A percentile compares a stretch with the other conserved stretches of the same genome.
phyloP scores from a whole-genome alignment of 2,113 vertebrate genomes.

The Hassar affinis region DNA sequence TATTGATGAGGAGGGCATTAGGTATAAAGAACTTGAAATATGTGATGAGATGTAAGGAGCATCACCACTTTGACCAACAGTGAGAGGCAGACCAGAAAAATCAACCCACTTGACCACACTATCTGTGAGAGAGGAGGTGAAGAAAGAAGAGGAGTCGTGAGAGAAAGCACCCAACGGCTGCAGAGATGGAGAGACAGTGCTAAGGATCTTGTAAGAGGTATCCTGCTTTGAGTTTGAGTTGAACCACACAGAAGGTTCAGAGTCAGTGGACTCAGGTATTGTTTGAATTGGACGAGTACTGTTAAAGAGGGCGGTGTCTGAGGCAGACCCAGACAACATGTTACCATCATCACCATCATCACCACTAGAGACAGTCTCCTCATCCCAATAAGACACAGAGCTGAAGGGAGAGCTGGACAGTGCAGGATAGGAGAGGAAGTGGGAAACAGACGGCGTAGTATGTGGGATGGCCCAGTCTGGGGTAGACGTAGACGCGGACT shows the following conservation, averaged over 20 bases:
- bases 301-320: slow-evolving; percentile 58
- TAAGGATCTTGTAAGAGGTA: slow-evolving; percentile 63
- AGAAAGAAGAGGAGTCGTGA: slow-evolving; percentile 69
- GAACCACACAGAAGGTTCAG: slow-evolving; percentile 60
- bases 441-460: slow-evolving; percentile 72
- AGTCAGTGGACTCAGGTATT: slow-evolving; percentile 68
- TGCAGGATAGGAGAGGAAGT: slow-evolving; percentile 74
- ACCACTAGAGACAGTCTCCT: slow-evolving; percentile 69
- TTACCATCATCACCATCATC: slow-evolving; percentile 68
- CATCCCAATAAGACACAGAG: slow-evolving; percentile 70
- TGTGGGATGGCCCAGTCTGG: slow-evolving; percentile 72
- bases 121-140: slow-evolving; percentile 72
- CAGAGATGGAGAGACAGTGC: slow-evolving; percentile 68
- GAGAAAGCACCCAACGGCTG: slow-evolving; percentile 75
- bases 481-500: slow-evolving; percentile 79
- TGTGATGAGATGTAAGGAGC: slow-evolving; percentile 44
- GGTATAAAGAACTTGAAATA: slow-evolving; percentile 51
- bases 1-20: slow-evolving; percentile 52
- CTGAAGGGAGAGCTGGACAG: slow-evolving; percentile 59
- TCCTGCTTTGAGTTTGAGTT: slow-evolving; percentile 70
- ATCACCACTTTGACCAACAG: slow-evolving; percentile 50
- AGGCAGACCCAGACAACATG: slow-evolving; percentile 76
- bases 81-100: slow-evolving; percentile 53
- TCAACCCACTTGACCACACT: slow-evolving; percentile 54
- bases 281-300: slow-evolving; percentile 71